Evolutionary conservation across 1,140 invertebrate genomes (phyloP).

Genomic region (Caerostris extrusa): DNA sequence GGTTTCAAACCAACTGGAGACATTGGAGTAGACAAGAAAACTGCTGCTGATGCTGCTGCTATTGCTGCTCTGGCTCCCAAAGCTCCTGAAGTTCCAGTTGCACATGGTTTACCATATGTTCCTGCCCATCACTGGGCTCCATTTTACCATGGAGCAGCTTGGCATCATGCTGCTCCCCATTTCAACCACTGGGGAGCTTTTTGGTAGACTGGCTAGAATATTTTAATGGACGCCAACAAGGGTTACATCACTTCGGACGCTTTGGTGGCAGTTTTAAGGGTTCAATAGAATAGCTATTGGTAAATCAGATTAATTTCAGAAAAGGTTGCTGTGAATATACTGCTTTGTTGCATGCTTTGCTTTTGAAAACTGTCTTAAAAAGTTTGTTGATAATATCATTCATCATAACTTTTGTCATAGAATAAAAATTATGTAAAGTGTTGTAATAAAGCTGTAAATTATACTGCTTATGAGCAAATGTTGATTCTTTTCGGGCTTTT

Average conservation of each 20-base stretch:
- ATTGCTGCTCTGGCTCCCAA: constrained; percentile 77
- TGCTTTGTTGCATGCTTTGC: background rate
- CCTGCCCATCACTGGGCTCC: constrained; percentile 55
- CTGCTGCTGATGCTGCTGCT: constrained; percentile 76
- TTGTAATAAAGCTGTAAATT: background rate
- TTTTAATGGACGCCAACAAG: background rate
- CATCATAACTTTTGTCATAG: background rate
- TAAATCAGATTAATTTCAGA: background rate
- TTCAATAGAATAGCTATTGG: background rate
- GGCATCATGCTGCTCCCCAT: background rate
- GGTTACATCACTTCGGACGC: background rate
- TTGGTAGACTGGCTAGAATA: background rate
- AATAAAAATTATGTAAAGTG: background rate
- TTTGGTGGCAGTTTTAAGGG: background rate
- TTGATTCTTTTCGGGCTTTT: too few relatives aligned
- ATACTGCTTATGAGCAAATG: background rate
- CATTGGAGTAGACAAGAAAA: constrained; percentile 77
- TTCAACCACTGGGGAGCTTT: constrained; percentile 41
- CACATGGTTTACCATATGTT: background rate
- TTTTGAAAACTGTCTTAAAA: background rate
- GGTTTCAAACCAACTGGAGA: constrained; percentile 78
- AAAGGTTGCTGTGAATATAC: background rate
- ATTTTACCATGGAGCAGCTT: background rate
- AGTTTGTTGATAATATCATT: background rate
- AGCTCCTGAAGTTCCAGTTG: constrained; percentile 57